Base-by-base conservation (phyloP, 2,888 invertebrate genomes). In the Sycophila texana region DNA sequence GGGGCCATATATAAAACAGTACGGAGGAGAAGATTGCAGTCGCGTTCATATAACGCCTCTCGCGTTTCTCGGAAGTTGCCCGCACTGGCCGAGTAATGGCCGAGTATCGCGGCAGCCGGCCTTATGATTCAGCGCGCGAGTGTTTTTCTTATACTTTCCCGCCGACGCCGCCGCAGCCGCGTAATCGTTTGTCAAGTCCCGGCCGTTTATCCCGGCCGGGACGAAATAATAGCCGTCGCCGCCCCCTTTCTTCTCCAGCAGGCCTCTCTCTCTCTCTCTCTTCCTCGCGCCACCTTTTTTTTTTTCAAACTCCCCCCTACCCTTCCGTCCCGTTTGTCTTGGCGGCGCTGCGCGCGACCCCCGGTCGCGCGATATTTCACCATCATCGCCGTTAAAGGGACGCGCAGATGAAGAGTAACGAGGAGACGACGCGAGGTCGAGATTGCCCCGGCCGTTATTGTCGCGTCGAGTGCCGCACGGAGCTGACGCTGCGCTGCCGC, bases 131-230 rank as follows among this genome's bases (percentile, higher is more conserved):
- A 79, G 66, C 60, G 39, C 53, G 60, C 72, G 66, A 72, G 58
- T 75, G 67, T 75, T 79, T 67, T 79, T 75, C 75, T 79, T 79
- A 71, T 47, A 66, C 79, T 67, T 76, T 75, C 60, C 20, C 66
- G 26, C 61, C 18, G 30, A 26, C 60, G 49, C 13, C 68, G 66
- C 63, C 5, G 60, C 39, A 39, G 39, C 5, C 77, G 81, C 79
- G 67, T 83, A 83, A 83, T 83, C 83, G 83, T 83, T 83, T 84
- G 84, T 84, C 84, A 84, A 83, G 82, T 53, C 60, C 72, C 22
- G 68, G 74, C 80, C 81, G 82, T 81, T 83, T 82, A 83, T 82
- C 83, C 80, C 79, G 76, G 79, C 51, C 16, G 13, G 57, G 39
- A 60, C 74, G 66, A 79, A 79, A 71, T 79, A 79, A 79, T 79